Evolutionary conservation across 2,888 invertebrate genomes (phyloP).

Genomic region (Heliconius aoede): DNA sequence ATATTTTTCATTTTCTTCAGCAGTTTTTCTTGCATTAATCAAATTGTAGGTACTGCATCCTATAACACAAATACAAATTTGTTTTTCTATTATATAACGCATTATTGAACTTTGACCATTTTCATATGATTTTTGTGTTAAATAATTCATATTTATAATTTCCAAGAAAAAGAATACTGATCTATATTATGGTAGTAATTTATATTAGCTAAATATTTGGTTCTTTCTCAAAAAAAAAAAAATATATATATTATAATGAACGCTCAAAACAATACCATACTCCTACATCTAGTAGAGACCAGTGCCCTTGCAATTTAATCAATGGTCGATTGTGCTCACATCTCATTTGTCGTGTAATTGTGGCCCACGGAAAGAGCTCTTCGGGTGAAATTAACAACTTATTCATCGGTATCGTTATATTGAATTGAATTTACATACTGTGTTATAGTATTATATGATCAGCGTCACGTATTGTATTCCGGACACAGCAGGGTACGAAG

Average conservation of each 20-base stretch:
- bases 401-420: conserved; percentile 36
- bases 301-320: conserved; percentile 36
- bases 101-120: too few relatives aligned
- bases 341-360: conserved; percentile 55
- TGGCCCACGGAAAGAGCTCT: conserved; percentile 60
- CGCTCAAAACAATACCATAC: background rate
- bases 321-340: conserved; percentile 36
- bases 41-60: background rate
- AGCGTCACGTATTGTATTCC: too few relatives aligned
- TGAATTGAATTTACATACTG: conserved; percentile 28
- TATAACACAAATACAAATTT: too few relatives aligned
- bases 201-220: too few relatives aligned
- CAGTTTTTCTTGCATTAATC: background rate
- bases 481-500: too few relatives aligned
- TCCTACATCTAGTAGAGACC: background rate
- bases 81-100: too few relatives aligned
- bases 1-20: too few relatives aligned
- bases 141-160: background rate
- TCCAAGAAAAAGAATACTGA: too few relatives aligned
- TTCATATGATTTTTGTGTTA: too few relatives aligned
- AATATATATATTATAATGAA: too few relatives aligned
- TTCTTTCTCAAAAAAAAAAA: background rate
- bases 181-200: too few relatives aligned
- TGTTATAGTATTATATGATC: background rate
- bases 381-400: conserved; percentile 50